Base-by-base conservation (phyloP, 2,113 vertebrate species). In the Caranx ignobilis region DNA sequence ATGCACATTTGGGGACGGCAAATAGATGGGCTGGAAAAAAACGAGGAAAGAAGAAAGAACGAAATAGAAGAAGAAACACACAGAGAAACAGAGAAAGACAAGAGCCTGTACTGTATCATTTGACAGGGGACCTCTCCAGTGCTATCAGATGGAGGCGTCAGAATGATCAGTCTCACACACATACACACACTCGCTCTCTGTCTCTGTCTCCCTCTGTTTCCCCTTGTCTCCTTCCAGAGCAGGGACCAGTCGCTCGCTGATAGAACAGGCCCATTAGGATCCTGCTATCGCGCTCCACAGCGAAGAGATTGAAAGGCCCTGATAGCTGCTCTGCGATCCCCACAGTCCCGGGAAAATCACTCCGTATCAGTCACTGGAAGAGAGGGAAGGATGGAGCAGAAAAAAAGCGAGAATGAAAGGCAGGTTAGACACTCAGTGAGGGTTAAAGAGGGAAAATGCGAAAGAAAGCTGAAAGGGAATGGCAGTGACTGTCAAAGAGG, bases 201-300 rank as follows among this genome's bases (percentile, higher is more conserved):
- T 71, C 66, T 68, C 89, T 69, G 78, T 78, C 72, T 79, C 76
- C 65, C 69, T 83, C 82, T 72, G 75, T 81, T 73, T 83, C 69
- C 61, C 74, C 79, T 85, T 89, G 87, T 91, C 88, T 88, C 74
- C 87, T 82, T 86, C 73, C 89, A 88, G 95, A 93, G 79, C 87
- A 94, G 41, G 21, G 94, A 91, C 92, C 93, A 94, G 95, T 93
- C 95, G 91, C 95, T 89, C 77, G 87, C 89, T 96, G 97, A 98
- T 97, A 98, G 92, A 96, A 96, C 95, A 95, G 93, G 94, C 93
- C 96, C 96, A 98, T 98, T 98, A 97, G 92, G 92, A 93, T 93
- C 89, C 92, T 91, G 94, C 97, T 98, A 98, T 98, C 97, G 92
- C 92, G 92, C 92, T 87, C 93, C 93, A 94, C 96, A 95, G 96